A percentile compares a stretch with the other conserved stretches of the same genome.
These are phyloP conservation scores for Ceratothoa steindachneri DNA, from an alignment of 2,888 invertebrate genomes.

Conservation along the genomic window DNA sequence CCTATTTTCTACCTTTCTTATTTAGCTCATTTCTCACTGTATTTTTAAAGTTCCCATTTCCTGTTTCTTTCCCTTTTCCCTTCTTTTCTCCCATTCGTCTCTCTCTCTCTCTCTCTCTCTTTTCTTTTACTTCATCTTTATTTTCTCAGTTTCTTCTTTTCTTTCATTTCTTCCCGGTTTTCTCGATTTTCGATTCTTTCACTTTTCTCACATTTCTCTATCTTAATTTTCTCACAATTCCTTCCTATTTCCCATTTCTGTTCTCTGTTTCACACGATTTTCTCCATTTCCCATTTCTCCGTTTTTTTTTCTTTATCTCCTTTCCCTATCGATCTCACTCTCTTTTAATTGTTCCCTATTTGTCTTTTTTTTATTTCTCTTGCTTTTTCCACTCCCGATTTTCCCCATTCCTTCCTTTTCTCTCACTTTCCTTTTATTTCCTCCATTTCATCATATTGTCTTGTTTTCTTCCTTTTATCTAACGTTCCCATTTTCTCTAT, in stretches of 20 bases:
- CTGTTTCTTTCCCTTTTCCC: not conserved
- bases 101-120: not conserved
- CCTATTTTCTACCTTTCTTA: not conserved
- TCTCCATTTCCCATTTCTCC: not conserved
- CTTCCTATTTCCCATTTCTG: not conserved
- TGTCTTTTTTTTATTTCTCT: too few relatives aligned
- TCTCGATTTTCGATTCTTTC: not conserved
- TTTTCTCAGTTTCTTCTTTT: not conserved
- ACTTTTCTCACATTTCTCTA: not conserved
- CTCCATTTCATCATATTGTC: not conserved
- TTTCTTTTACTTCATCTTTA: not conserved
- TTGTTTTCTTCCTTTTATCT: not conserved
- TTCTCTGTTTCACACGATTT: not conserved
- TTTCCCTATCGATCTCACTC: not conserved
- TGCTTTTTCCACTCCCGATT: not conserved
- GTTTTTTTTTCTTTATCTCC: not conserved
- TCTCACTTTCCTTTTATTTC: not conserved
- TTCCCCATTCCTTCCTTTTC: not conserved
- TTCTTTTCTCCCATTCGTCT: not conserved
- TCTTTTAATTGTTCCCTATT: too few relatives aligned
- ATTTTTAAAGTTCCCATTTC: too few relatives aligned
- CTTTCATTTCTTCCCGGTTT: not conserved
- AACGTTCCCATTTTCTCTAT: too few relatives aligned
- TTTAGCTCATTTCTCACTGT: not conserved
- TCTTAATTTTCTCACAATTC: not conserved